phyloP scores from a whole-genome alignment of 2,113 vertebrate genomes.

The Oreochromis niloticus region DNA sequence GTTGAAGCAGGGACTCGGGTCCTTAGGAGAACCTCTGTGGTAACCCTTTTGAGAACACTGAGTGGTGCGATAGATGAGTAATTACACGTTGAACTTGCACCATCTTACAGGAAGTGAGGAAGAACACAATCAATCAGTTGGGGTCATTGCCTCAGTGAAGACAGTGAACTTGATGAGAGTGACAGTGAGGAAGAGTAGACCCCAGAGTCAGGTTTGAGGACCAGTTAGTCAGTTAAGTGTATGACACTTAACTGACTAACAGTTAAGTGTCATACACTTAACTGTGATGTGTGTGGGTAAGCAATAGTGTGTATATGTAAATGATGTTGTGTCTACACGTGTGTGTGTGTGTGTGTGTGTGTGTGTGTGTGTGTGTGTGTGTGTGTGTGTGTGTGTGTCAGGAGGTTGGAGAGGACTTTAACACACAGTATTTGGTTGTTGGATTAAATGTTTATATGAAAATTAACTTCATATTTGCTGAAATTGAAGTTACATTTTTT shows the following conservation, averaged over 20 bases:
- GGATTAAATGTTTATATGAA: neutral
- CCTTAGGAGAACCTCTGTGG: neutral
- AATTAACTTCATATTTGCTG: neutral
- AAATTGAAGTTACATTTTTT: neutral
- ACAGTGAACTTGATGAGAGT: neutral
- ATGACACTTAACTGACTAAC: neutral
- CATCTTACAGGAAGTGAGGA: neutral
- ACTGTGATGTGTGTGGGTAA: neutral
- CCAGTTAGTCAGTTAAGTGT: neutral
- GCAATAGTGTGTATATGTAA: neutral
- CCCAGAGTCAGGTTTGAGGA: neutral
- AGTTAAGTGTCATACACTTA: neutral
- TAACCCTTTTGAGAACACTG: neutral
- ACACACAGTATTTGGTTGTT: neutral
- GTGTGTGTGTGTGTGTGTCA: neutral
- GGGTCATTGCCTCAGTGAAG: neutral
- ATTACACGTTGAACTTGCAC: neutral
- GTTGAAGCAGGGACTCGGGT: neutral
- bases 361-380: neutral
- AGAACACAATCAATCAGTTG: neutral
- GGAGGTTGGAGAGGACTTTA: neutral
- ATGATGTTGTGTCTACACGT: neutral
- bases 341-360: neutral
- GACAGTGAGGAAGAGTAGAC: neutral
- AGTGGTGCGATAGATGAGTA: neutral